Evolutionary conservation across 2,797 vertebrate genomes (phyloP), one percentile per base, ranked within the genome.

Genomic region (Buphagus erythrorhynchus): DNA sequence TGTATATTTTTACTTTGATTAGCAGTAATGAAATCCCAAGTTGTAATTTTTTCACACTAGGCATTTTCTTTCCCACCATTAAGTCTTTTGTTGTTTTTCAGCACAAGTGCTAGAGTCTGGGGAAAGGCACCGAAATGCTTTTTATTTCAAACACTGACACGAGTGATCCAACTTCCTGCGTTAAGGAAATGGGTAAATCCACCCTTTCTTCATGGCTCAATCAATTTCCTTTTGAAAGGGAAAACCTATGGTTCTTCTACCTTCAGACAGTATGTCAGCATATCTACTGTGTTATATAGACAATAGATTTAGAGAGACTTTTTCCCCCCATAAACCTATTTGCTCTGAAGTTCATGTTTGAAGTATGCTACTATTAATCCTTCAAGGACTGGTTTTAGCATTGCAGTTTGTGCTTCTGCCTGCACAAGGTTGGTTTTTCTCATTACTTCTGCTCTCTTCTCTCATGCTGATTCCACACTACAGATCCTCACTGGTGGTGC

Each of bases 401-500:
- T 15, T 51, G 29, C 18, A 45, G 21, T 51, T 77, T 74, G 29
- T 59, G 35, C 71, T 73, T 84, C 71, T 87, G 16, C 36, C 51
- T 42, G 4, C 2, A 1, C 29, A 24, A 36, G 29, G 13, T 4
- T 88, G 17, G 26, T 38, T 55, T 28, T 35, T 74, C n/a, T 79
- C 4, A 0, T 33, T 57, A 1, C 14, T 59, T 49, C 21, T 76
- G 40, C 43, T 77, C 15, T 80, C 35, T 18, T 67, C 15, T 24
- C 63, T 66, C 28, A 7, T 2, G 7, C 35, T 25, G 29, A 38
- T 51, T 67, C 13, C 12, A 5, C 28, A 6, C 0, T 40, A 10
- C 0, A 18, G 49, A 57, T 45, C 48, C 0, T 0, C 8, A 1
- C 1, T 0, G 0, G 16, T 38, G 36, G 10, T 10, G 31, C n/a